Evolutionary conservation across 2,888 invertebrate genomes (phyloP), one percentile per base, ranked within the genome.

Genomic region (Noctua janthina): DNA sequence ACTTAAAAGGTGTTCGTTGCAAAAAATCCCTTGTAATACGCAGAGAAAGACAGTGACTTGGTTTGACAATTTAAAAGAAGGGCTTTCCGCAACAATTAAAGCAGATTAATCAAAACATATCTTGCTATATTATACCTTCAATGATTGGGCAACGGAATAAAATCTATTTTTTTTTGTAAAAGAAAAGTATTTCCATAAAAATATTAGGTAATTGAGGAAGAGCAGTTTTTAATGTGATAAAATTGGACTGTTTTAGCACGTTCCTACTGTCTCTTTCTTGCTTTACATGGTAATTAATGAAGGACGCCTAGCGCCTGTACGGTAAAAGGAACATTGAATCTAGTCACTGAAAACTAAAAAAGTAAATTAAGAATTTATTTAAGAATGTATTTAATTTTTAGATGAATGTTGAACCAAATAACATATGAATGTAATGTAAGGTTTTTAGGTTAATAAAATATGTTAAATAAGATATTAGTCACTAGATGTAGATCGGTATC

Each of bases 401-500:
- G n/a, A n/a, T n/a, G n/a, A 49, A 49, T 49, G 15, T 49, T 5
- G 0, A 49, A 15, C 15, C 49, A 49, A 29, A 13, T 13, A 49
- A 2, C 2, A 4, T 4, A 49, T 4, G 15, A 49, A 49, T 29
- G 29, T 29, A 29, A 29, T 29, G 29, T 0, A 29, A 29, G 29
- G 4, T 4, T 49, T 49, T 15, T 49, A 13, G 13, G 13, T 8
- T 49, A 49, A 8, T 49, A 49, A 49, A 49, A 13, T 13, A 13
- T n/a, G n/a, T n/a, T n/a, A 13, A 15, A 8, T 35, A 74, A 74
- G 23, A 59, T 23, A 3, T 7, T n/a, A 66, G 64, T 66, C 29
- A 54, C 11, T 77, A 77, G 46, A 66, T 66, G 66, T 54, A 17
- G 76, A 46, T 76, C 2, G 46, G 10, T 46, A 46, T 23, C n/a